phyloP scores from a whole-genome alignment of 1,140 invertebrate genomes.

The Ceratoteleas bidentatus region DNA sequence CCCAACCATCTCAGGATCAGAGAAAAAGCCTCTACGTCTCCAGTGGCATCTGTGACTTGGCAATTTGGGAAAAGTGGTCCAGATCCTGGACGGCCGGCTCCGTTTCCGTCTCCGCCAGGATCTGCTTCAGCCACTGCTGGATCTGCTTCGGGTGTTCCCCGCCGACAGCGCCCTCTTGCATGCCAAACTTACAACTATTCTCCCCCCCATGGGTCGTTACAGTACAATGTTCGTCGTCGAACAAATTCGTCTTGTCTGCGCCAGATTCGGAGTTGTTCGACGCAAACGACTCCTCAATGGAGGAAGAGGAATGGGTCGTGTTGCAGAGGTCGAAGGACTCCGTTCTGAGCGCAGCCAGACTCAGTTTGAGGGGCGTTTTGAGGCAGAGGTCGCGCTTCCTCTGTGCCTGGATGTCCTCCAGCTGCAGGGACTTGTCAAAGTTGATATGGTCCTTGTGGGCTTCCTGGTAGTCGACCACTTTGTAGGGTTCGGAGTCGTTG shows the following conservation, averaged over 20 bases:
- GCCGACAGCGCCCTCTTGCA: constrained; percentile 21
- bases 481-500: constrained; percentile 76
- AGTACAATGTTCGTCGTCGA: constrained; percentile 39
- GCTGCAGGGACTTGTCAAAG: constrained; percentile 81
- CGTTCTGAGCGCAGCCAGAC: background rate
- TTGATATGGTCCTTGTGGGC: constrained; percentile 80
- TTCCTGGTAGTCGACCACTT: constrained; percentile 78
- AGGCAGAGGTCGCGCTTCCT: constrained; percentile 53
- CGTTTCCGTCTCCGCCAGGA: constrained; percentile 82
- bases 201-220: constrained; percentile 34
- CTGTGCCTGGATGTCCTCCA: constrained; percentile 50
- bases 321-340: constrained; percentile 6
- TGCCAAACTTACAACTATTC: constrained; percentile 56
- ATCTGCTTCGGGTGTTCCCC: constrained; percentile 81
- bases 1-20: no score
- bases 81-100: constrained; percentile 80
- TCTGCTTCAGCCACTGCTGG: constrained; percentile 83
- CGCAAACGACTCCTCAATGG: constrained; percentile 5
- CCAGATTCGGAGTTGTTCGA: constrained; percentile 21
- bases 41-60: constrained; percentile 80
- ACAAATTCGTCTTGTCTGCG: constrained; percentile 26
- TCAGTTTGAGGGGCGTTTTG: constrained; percentile 54
- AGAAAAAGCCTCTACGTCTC: constrained; percentile 81
- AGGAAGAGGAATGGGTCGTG: constrained; percentile 5
- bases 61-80: constrained; percentile 80